Evolutionary conservation across 2,888 invertebrate genomes (phyloP).

Genomic region (Gortyna flavago): DNA sequence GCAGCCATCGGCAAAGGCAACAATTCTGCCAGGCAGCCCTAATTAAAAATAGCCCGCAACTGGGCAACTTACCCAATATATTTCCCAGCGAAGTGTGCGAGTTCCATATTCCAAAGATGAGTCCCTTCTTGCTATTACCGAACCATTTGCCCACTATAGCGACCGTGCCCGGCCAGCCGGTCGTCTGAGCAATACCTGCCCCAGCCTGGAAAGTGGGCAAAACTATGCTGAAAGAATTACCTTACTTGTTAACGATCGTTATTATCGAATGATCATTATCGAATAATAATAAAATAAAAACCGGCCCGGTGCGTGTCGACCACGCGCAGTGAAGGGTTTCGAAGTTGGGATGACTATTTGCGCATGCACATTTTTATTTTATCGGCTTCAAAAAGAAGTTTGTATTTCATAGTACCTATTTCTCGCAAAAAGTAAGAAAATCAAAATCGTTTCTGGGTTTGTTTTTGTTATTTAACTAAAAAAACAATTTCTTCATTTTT

Average conservation of each 20-base stretch:
- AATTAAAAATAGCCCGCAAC: background rate
- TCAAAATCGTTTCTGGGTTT: too few relatives aligned
- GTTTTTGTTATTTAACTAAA: too few relatives aligned
- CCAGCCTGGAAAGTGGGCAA: conserved; percentile 88
- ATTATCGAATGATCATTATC: too few relatives aligned
- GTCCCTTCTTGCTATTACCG: conserved; percentile 96
- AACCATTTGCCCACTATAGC: conserved; percentile 99
- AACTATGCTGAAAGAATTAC: background rate
- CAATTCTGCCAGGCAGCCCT: background rate
- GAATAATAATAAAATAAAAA: too few relatives aligned
- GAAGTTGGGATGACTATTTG: too few relatives aligned
- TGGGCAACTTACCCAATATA: conserved; percentile 92
- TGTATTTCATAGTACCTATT: too few relatives aligned
- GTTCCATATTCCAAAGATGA: conserved; percentile 99
- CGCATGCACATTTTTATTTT: too few relatives aligned
- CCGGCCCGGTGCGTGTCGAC: background rate
- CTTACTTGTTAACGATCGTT: background rate
- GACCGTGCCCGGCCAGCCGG: conserved; percentile 99
- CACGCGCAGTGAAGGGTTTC: background rate
- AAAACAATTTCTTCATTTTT: too few relatives aligned
- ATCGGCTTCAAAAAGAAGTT: too few relatives aligned
- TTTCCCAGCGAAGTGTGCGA: conserved; percentile 99
- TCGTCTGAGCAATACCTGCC: conserved; percentile 97
- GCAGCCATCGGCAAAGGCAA: too few relatives aligned
- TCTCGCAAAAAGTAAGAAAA: too few relatives aligned